Evolutionary conservation across 2,113 vertebrate genomes (phyloP), one percentile per base, ranked within the genome.

Genomic region (Notothenia rossii): DNA sequence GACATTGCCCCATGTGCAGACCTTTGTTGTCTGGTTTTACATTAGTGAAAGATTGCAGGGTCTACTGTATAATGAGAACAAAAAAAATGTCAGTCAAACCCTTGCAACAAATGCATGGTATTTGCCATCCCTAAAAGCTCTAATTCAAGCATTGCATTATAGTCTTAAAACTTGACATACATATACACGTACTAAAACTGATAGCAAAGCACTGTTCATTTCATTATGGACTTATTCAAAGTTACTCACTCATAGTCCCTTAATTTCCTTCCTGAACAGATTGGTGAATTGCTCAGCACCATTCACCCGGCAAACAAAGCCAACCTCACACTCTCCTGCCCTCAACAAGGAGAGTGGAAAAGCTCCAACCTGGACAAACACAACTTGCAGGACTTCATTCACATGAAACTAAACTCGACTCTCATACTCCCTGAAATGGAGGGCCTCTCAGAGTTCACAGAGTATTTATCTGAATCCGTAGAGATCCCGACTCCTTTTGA

Each of bases 401-500:
- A 99, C 79, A 98, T 99, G 90, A 99, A 98, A 79, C 93, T 99
- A 83, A 99, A 98, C 88, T 97, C 97, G 22, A 83, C 96, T 40
- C 96, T 96, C 65, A 97, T 98, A 77, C 93, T 99, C 65, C 97
- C 98, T 0, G 94, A 98, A 93, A 99, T 99, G 98, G 98, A 99
- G 93, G 98, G 98, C 86, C 97, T 99, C 67, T 99, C 97, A 50
- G 98, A 99, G 94, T 99, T 99, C 85, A 98, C 97, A 0, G 98
- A 99, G 33, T 99, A 99, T 82, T 93, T 99, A 58, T 99, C 97
- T 7, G 98, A 99, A 87, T 99, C 98, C 7, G 96, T 99, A n/a
- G 98, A 99, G 92, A 97, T 99, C 80, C 96, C 96, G n/a, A 97
- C 97, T 54, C 97, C 97, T 3, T 99, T 99, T 87, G 98, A 99